Evolutionary conservation across 2,113 vertebrate genomes (phyloP), one percentile per base, ranked within the genome.

Genomic region (Nibea albiflora): DNA sequence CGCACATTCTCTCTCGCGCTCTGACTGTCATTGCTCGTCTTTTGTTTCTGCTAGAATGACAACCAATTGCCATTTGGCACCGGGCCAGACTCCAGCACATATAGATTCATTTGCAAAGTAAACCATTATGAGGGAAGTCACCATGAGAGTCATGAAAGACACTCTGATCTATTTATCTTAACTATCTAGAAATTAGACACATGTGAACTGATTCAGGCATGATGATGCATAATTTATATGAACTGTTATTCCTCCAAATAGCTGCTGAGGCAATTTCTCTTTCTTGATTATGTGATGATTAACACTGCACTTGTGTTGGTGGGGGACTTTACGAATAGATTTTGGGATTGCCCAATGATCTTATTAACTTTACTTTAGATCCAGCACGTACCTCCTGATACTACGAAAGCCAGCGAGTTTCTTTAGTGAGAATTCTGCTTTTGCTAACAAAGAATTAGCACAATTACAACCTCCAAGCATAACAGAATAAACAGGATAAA

Each of bases 11-110:
- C 35, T 76, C 16, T 28, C 61, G 54, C 28, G 0, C 66, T 72
- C 47, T 63, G 73, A 76, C 82, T 81, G 69, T 79, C 73, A 72
- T 65, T 81, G 78, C 81, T 85, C 75, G 47, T 89, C 87, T 89
- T 94, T 94, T 94, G 93, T 93, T 91, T 84, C 83, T 73, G 70
- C 19, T 35, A 73, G 85, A 92, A 68, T 80, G 78, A 89, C 62
- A 92, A 89, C 86, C 68, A 85, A 91, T 92, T 83, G 82, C 79
- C 35, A 15, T 81, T 82, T 90, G 89, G 90, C 90, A 71, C 20
- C 0, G 5, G 31, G 86, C 91, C 92, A 87, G 81, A 72, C 69
- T 52, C 70, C 75, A 63, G 69, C 74, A 14, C 42, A 57, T n/a
- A 35, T 61, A 67, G 47, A 49, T 16, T 80, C 4, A 58, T 62